Evolutionary conservation across 2,113 vertebrate genomes (phyloP), one percentile per base, ranked within the genome.

Genomic region (Panthera leo): DNA sequence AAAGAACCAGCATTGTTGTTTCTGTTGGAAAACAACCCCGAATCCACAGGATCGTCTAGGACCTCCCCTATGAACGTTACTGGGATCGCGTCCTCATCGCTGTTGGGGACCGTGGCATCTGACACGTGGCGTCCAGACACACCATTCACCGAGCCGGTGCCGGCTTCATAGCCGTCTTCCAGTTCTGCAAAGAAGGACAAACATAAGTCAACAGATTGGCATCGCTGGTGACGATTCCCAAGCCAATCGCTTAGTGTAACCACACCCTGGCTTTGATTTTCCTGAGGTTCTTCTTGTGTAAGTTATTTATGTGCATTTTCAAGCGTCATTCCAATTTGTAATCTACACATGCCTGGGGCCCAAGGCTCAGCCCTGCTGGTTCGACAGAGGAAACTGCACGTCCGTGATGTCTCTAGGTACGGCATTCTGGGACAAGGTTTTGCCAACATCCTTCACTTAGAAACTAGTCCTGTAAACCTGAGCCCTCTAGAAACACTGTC

Each of bases 1-100:
- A 98, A 98, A 73, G 98, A 98, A 61, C 98, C 97, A 19, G 99
- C 99, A 16, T 99, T 99, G 97, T 99, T 99, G 97, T 99, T 99
- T 97, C 97, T 98, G 79, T 99, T 99, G 97, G 98, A 98, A 45
- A 97, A 98, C 68, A 93, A 97, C 91, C 71, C 97, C 34, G 14
- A 5, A 67, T 94, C 98, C 75, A 78, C 3, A 3, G 97, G 97
- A 3, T 98, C 89, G 2, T 96, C 85, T 6, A 95, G 79, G 23
- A 97, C 93, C 45, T 92, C 98, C 96, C 99, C 99, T 68, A 99
- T 99, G 83, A 99, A 98, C 5, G 99, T 99, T 90, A 99, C 99
- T 42, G 99, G 99, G 97, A 99, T 99, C 42, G 99, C 95, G 97
- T 98, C n/a, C n/a, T 98, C 97, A 79, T 98, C 96, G 23, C 99